A percentile compares a stretch with the other conserved stretches of the same genome.
phyloP scores from a whole-genome alignment of 2,888 invertebrate genomes.

The Arrhopalites spinosus region DNA sequence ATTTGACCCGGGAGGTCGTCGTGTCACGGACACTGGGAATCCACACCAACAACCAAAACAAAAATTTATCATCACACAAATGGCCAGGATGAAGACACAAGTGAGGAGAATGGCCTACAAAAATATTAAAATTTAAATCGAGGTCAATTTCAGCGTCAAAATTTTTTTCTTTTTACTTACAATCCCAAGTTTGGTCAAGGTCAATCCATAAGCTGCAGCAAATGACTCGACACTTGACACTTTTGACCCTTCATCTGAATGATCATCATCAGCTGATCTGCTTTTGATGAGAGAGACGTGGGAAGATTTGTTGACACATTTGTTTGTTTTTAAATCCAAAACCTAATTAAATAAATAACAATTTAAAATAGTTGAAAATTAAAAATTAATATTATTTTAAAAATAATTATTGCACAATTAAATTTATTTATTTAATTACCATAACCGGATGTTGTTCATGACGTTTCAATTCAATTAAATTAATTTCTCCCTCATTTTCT shows the following conservation, averaged over 20 bases:
- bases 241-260: neutral
- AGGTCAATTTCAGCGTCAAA: neutral
- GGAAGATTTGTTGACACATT: slow-evolving; percentile 7
- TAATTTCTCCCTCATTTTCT: neutral
- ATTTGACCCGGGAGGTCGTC: neutral
- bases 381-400: neutral
- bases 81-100: neutral
- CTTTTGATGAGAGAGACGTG: neutral
- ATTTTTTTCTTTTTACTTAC: neutral
- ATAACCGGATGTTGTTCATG: slow-evolving; percentile 11
- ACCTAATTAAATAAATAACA: neutral
- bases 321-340: slow-evolving; percentile 6
- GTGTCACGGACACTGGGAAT: neutral
- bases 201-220: slow-evolving; percentile 14
- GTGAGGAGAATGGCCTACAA: slow-evolving; percentile 18
- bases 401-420: too few species aligned
- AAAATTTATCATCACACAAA: slow-evolving; percentile 9
- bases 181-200: slow-evolving; percentile 16
- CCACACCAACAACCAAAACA: slow-evolving; percentile 4
- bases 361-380: neutral
- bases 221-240: neutral
- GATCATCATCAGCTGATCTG: neutral
- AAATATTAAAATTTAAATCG: neutral
- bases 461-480: neutral
- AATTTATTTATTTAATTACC: slow-evolving; percentile 2